Conservation (phyloP, 2,113 vertebrate species). For the Anseranas semipalmata region DNA sequence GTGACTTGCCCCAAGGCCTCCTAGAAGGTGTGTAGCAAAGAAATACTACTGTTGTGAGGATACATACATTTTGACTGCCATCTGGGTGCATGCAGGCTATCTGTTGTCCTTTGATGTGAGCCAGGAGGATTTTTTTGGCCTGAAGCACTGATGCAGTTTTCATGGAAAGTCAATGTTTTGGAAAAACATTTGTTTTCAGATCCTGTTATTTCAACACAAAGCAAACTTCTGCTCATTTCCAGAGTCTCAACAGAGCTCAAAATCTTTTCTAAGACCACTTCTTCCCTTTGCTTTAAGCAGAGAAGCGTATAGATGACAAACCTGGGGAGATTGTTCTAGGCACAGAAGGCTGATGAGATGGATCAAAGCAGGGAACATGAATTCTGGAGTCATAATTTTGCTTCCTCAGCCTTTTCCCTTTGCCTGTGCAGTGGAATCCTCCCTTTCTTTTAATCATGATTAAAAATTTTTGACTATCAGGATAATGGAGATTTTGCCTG, state of each 20-base stretch:
- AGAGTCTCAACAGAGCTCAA: not conserved
- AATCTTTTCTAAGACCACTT: not conserved
- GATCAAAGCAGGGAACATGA: fast-evolving
- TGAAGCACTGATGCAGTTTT: not conserved
- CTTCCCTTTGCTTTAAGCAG: not conserved
- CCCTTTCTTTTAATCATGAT: not conserved
- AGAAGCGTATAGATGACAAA: not conserved
- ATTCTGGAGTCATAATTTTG: not conserved
- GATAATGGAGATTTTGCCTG: not conserved
- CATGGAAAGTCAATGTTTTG: not conserved
- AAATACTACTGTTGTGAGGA: not conserved
- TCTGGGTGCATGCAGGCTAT: not conserved
- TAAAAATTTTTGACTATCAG: not conserved
- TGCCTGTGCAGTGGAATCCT: not conserved
- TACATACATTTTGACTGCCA: not conserved
- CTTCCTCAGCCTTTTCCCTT: not conserved
- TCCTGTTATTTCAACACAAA: not conserved
- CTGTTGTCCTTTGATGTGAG: not conserved
- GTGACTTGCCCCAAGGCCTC: not conserved
- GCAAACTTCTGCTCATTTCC: not conserved
- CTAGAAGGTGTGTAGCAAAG: not conserved
- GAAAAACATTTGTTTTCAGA: not conserved
- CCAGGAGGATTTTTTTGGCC: not conserved
- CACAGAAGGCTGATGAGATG: not conserved
- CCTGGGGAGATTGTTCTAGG: not conserved